Base-by-base conservation (phyloP, 2,888 invertebrate genomes). In the Agrochola lota region DNA sequence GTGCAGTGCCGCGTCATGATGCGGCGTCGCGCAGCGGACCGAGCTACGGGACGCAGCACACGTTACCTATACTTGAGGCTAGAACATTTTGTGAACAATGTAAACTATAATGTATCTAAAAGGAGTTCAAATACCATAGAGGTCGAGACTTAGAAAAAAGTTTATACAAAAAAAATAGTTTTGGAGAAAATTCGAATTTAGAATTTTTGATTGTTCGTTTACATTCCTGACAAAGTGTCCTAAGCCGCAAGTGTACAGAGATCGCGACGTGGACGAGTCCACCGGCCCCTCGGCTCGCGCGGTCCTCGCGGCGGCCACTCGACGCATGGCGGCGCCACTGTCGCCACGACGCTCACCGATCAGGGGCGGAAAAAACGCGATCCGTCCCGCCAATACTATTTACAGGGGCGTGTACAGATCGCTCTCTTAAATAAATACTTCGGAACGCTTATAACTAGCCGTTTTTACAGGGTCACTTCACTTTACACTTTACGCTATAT, bases 391-490 rank as follows among this genome's bases (percentile, higher is more conserved):
- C 94, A 89, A 88, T 93, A 94, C 91, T 96, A 96, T 96, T 91
- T 96, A 96, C 96, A 96, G 90, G 90, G 94, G 95, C 94, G 93
- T 80, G 78, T 89, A 91, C 95, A 95, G 93, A 95, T 92, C 95
- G 95, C 94, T 89, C 86, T 87, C 92, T 91, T 92, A 92, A 95
- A 96, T 96, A 96, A 96, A 96, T 96, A 96, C 95, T 96, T 95
- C 94, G 94, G 95, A 96, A 95, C 91, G 91, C 94, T 96, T 96
- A 96, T 87, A 93, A 85, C 95, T 96, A 96, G 95, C 95, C 94
- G 94, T 96, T 94, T 96, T 96, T 96, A 96, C 96, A 96, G 92
- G 84, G 96, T 96, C 96, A 96, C 95, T 96, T 96, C 96, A 96
- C 95, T 96, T 95, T 96, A 96, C 96, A 96, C 93, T 94, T 94